phyloP scores from a whole-genome alignment of 1,140 invertebrate genomes.

The Gonioctena quinquepunctata region DNA sequence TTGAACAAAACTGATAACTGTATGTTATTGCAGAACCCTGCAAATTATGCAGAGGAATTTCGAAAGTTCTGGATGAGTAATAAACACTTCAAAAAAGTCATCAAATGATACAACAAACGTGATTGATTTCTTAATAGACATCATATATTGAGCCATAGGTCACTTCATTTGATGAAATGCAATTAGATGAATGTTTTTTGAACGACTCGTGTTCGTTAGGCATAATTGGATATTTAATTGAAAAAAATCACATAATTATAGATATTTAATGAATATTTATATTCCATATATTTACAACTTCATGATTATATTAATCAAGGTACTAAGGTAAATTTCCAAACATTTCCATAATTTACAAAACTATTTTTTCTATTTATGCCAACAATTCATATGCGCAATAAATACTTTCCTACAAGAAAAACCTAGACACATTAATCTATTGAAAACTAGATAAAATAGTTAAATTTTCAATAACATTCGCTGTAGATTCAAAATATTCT shows the following conservation, averaged over 20 bases:
- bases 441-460: not conserved
- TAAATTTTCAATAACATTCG: not conserved
- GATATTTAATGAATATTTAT: conserved; percentile 22
- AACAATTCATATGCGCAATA: not conserved
- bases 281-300: conserved; percentile 21
- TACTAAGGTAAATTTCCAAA: not conserved
- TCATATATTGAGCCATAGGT: too few relatives aligned
- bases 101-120: too few relatives aligned
- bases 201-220: not conserved
- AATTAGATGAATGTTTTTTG: not conserved
- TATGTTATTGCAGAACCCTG: too few relatives aligned
- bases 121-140: too few relatives aligned
- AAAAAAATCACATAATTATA: conserved; percentile 5
- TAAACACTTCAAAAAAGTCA: too few relatives aligned
- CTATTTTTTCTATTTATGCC: not conserved
- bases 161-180: not conserved
- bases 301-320: conserved; percentile 17
- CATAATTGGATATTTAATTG: not conserved
- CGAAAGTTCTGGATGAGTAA: too few relatives aligned
- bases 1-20: too few relatives aligned
- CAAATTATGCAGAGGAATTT: too few relatives aligned
- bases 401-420: not conserved
- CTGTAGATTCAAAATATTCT: too few relatives aligned
- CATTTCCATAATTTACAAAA: not conserved
- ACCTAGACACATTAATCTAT: not conserved